Base-by-base conservation (phyloP, 2,797 vertebrate species). In the Falco naumanni region DNA sequence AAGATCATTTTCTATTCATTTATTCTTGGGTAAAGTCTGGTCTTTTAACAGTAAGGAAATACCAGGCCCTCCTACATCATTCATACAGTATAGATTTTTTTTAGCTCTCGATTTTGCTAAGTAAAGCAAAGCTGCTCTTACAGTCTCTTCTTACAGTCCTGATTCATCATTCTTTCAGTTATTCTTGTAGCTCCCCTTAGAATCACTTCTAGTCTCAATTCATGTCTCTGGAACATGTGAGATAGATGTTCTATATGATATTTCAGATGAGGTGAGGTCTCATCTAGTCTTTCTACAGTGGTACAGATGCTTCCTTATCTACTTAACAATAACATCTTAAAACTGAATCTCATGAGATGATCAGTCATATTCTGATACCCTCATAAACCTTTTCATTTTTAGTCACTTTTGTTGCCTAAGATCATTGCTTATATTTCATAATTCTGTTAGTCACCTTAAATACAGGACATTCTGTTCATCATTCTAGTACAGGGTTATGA, bases 141-240 rank as follows among this genome's bases (percentile, higher is more conserved):
- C 1, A 76, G 37, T 43, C 75, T 77, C 56, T 87, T 61, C 66
- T 87, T 91, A 74, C 25, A 59, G 20, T 4, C 34, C 25, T 17
- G n/a, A 83, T 48, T 77, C 29, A 80, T 74, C 39, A 63, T 48
- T 57, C 29, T 77, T 56, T 43, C 48, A 48, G 33, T 9, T 24
- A 34, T 66, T 77, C 43, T 56, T 61, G 17, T 21, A 83, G 68
- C 22, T 85, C n/a, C 74, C 68, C 20, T 76, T 37, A 70, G 26
- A 39, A 51, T 25, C 28, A 28, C 12, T 56, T 56, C 60, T 26
- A 63, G 16, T 37, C 39, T 69, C 51, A 89, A 9, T 41, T 39
- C 24, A 6, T 0, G 2, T 43, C 34, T 76, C 74, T 48, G 41
- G 34, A 64, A 57, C 16, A 45, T 0, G 19, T 0, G 10, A 85